Evolutionary conservation across 2,113 vertebrate species (phyloP), one percentile per base, ranked within the genome.

Genomic region (Tragelaphus scriptus): DNA sequence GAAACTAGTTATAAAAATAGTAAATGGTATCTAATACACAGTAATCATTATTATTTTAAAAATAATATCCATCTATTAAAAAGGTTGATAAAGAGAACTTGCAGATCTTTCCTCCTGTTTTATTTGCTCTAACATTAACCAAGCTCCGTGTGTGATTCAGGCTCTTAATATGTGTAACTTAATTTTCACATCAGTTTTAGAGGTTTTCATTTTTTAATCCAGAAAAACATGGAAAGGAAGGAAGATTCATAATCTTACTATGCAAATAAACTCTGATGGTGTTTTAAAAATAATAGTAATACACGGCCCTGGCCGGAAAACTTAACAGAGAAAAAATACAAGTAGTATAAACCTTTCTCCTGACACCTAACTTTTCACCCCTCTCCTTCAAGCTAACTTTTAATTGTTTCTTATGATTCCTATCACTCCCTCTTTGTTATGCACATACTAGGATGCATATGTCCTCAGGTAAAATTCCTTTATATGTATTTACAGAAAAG

Each of bases 251-350:
- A 21, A 85, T 68, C 16, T 63, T 85, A 81, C 44, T 92, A 65
- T 51, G 21, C 71, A 90, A 89, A 94, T 95, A 90, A 92, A 86
- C 12, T 30, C 19, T 55, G 49, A 15, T 68, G 49, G 30, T 16
- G 5, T 91, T 94, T 85, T 12, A 61, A 95, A 96, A 85, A 58
- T 58, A 85, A 93, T 56, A 95, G 25, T 82, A 51, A 84, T 30
- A 30, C 4, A 32, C 13, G 5, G 30, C 68, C n/a, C 28, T 51
- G 44, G 14, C 55, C 61, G 56, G 59, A 82, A 91, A 81, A 85
- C 14, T 30, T 30, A 47, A 96, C 19, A 81, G 15, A 65, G 12
- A 81, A 77, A 55, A 63, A 63, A 5, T 30, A 40, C 13, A 85
- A 71, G 51, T 82, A 53, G 13, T 44, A 6, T 11, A 86, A 81